A percentile compares a stretch with the other conserved stretches of the same genome.
These are phyloP conservation scores for Xestia c-nigrum DNA, from an alignment of 2,888 invertebrate species.

Conservation along the genomic window DNA sequence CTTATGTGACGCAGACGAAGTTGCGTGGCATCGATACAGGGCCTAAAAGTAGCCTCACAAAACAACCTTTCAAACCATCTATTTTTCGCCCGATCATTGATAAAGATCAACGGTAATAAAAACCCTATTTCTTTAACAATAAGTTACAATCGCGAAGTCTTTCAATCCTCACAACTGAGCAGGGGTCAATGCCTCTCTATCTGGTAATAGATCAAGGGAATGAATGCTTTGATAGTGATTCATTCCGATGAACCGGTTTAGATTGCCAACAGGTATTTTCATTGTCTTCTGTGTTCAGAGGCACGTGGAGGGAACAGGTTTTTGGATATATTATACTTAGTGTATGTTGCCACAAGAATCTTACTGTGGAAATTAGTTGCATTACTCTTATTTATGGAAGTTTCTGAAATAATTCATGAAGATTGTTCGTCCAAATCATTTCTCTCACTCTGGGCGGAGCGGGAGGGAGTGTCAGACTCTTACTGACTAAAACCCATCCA, in stretches of 20 bases:
- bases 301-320: constrained; percentile 31
- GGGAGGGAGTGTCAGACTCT: too few relatives aligned
- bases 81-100: background rate
- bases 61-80: constrained; percentile 3
- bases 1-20: too few relatives aligned
- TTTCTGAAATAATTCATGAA: background rate
- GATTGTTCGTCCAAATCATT: too few relatives aligned
- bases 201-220: constrained; percentile 50
- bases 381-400: background rate
- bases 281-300: constrained; percentile 20
- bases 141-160: constrained; percentile 6
- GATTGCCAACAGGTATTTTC: constrained; percentile 41
- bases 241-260: constrained; percentile 41
- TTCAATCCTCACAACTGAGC: background rate
- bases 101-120: constrained; percentile 17
- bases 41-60: background rate
- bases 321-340: background rate
- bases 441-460: too few relatives aligned
- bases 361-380: background rate
- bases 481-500: too few relatives aligned
- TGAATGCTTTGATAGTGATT: constrained; percentile 38
- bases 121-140: constrained; percentile 4
- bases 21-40: background rate
- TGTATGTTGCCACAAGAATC: background rate
- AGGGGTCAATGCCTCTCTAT: constrained; percentile 48